These are phyloP conservation scores for Etia nguti DNA, from an alignment of 2,113 vertebrate species.

Conservation along the genomic window DNA sequence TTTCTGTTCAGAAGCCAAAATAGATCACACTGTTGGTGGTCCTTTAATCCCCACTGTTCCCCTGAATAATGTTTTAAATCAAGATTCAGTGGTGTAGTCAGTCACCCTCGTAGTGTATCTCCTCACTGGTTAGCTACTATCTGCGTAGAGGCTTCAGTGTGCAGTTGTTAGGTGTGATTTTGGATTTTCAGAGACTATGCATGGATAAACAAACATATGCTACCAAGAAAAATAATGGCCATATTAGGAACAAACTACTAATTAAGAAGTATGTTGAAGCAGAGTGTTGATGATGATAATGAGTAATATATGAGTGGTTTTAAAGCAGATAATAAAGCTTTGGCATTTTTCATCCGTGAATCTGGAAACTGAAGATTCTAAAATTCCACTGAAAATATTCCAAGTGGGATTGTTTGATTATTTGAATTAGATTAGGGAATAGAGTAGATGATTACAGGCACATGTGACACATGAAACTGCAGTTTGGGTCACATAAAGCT, in stretches of 20 bases:
- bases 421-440: background rate
- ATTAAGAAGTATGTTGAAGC: background rate
- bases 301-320: background rate
- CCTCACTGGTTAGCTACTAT: background rate
- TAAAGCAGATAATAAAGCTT: background rate
- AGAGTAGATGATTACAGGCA: background rate
- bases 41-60: constrained; percentile 32
- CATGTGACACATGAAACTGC: background rate
- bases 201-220: background rate
- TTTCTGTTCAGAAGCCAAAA: constrained; percentile 50
- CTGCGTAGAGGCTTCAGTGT: background rate
- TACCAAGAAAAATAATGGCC: background rate
- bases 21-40: constrained; percentile 28
- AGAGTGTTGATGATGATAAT: background rate
- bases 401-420: background rate
- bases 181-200: background rate
- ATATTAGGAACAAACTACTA: background rate
- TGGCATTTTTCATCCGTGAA: background rate
- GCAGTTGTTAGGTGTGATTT: background rate
- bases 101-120: background rate
- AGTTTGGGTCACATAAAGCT: background rate
- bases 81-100: background rate
- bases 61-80: constrained; percentile 44
- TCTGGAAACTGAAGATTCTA: background rate
- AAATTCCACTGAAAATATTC: background rate